Conservation (phyloP, 2,888 invertebrate genomes). For the Parasteatoda lunata region DNA sequence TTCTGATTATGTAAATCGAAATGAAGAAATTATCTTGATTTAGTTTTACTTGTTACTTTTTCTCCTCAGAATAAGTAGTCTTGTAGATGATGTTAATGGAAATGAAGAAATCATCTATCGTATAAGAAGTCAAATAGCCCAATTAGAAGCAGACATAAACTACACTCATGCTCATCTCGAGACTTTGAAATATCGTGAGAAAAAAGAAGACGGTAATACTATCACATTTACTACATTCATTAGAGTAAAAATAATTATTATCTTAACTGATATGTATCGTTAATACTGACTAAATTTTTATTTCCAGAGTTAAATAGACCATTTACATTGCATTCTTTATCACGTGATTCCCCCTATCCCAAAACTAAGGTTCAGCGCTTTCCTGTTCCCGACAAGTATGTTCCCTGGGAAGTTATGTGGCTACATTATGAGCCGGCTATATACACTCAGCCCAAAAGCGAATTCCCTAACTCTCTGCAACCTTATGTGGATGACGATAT, state of each 20-base stretch:
- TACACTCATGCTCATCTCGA: slow-evolving; percentile 70
- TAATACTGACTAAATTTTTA: not conserved
- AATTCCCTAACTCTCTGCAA: slow-evolving; percentile 71
- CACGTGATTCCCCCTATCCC: slow-evolving; percentile 74
- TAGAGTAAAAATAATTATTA: too few relatives aligned
- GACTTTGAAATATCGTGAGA: slow-evolving; percentile 69
- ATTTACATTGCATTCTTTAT: slow-evolving; percentile 72
- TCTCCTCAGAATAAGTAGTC: slow-evolving; percentile 55
- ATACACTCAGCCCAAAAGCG: slow-evolving; percentile 72
- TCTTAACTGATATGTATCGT: too few relatives aligned
- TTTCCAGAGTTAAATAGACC: slow-evolving; percentile 30
- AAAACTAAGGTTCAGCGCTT: slow-evolving; percentile 73
- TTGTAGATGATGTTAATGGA: slow-evolving; percentile 70
- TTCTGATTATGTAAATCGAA: too few relatives aligned
- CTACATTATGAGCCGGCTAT: slow-evolving; percentile 73
- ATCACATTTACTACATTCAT: not conserved
- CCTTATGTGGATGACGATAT: slow-evolving; percentile 74
- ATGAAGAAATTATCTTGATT: not conserved
- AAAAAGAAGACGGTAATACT: slow-evolving; percentile 16
- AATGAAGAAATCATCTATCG: slow-evolving; percentile 72
- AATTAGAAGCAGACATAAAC: slow-evolving; percentile 73
- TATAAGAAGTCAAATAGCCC: slow-evolving; percentile 73
- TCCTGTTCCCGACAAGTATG: slow-evolving; percentile 75
- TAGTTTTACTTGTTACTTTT: not conserved
- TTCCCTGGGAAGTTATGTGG: slow-evolving; percentile 75